A percentile compares a stretch with the other conserved stretches of the same genome.
These are phyloP conservation scores for Chamaea fasciata DNA, from an alignment of 2,113 vertebrate genomes.

Conservation along the genomic window DNA sequence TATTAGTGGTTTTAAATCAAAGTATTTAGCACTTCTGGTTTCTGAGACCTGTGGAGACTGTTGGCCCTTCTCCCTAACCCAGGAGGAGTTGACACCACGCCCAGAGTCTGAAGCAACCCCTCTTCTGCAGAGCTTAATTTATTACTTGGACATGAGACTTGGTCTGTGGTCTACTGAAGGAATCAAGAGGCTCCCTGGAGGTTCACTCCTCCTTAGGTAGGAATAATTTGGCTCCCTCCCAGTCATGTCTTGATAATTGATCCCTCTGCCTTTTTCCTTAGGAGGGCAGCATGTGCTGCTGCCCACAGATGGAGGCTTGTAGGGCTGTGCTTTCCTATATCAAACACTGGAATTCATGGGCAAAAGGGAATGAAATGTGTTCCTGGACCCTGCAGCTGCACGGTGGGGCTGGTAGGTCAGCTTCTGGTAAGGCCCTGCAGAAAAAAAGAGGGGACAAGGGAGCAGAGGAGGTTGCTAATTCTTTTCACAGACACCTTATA, in stretches of 20 bases:
- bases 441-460: not conserved
- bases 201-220: conserved; percentile 1
- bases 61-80: conserved; percentile 11
- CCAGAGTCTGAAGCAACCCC: conserved; percentile 9
- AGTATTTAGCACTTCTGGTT: not conserved
- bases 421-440: not conserved
- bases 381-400: not conserved
- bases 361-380: not conserved
- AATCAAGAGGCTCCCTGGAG: conserved; percentile 28
- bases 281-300: not conserved
- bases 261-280: not conserved
- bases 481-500: not conserved
- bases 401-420: not conserved
- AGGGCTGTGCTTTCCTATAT: not conserved
- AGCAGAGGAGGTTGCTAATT: not conserved
- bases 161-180: not conserved
- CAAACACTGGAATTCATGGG: not conserved
- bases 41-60: not conserved
- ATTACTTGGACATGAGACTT: not conserved
- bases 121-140: conserved; percentile 15
- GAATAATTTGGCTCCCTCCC: not conserved
- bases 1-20: not conserved
- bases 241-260: not conserved
- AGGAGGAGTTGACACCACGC: conserved; percentile 29
- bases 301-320: not conserved